Conservation (phyloP, 2,797 vertebrate species). For the Pseudotriccus pelzelni region DNA sequence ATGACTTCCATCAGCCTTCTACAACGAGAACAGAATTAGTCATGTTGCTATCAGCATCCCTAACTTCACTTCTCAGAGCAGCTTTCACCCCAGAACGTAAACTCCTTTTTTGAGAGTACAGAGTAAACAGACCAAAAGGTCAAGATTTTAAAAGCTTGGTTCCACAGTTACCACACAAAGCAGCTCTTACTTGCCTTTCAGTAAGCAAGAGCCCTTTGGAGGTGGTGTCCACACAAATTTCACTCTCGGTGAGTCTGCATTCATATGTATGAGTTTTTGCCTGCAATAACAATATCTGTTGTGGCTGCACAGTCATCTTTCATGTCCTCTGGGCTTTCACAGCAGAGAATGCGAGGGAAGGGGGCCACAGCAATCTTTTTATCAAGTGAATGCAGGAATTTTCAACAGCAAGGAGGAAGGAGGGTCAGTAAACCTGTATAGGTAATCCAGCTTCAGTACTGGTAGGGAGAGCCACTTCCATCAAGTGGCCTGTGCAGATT, state of each 20-base stretch:
- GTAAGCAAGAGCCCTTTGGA: conserved; percentile 23
- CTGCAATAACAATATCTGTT: not conserved
- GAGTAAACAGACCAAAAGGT: conserved; percentile 2
- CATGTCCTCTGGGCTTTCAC: not conserved
- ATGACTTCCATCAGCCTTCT: conserved; percentile 45
- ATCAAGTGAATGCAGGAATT: not conserved
- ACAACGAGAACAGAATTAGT: conserved; percentile 33
- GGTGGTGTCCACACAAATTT: not conserved
- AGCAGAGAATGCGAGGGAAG: not conserved
- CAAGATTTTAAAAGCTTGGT: conserved; percentile 5
- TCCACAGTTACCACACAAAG: conserved; percentile 5
- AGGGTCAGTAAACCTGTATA: not conserved
- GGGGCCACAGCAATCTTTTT: not conserved
- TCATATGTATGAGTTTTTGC: not conserved
- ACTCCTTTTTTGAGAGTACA: not conserved
- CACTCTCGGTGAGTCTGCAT: not conserved
- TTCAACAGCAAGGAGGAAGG: not conserved
- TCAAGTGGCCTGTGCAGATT: not conserved
- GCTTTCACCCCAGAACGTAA: not conserved
- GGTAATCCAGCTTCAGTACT: not conserved
- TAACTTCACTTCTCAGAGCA: conserved; percentile 15
- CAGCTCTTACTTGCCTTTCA: conserved; percentile 19
- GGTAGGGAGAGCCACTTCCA: not conserved
- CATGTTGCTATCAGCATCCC: not conserved
- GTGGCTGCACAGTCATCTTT: not conserved